These are phyloP conservation scores for Lytechinus variegatus DNA, from an alignment of 35 echinoderm and acorn worm genomes.

Conservation along the genomic window DNA sequence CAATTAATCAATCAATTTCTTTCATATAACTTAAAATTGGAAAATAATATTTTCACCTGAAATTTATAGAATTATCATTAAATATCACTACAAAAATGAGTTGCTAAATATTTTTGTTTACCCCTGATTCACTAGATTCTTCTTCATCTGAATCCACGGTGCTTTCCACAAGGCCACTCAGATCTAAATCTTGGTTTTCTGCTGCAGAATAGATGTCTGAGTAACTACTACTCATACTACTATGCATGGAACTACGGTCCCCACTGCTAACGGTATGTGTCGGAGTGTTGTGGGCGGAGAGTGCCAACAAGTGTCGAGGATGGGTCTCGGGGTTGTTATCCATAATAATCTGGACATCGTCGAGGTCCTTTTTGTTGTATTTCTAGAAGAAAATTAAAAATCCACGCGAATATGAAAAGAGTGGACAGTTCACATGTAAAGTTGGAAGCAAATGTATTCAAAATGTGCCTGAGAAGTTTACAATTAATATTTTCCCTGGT, in stretches of 20 bases:
- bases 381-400: constrained; percentile 38
- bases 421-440: neutral
- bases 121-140: constrained; percentile 96
- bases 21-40: too few species aligned
- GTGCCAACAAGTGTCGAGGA: constrained; percentile 34
- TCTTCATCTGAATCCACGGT: constrained; percentile 96
- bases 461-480: neutral
- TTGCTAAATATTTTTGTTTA: neutral
- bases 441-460: neutral
- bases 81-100: too few species aligned
- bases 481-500: too few species aligned
- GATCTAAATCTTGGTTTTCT: constrained; percentile 78
- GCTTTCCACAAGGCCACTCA: constrained; percentile 82
- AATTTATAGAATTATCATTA: too few species aligned
- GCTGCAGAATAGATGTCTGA: constrained; percentile 70
- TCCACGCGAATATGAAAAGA: neutral
- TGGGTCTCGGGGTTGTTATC: neutral
- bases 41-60: too few species aligned
- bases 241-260: constrained; percentile 87
- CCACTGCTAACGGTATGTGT: constrained; percentile 82
- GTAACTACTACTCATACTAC: constrained; percentile 92
- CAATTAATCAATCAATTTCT: too few species aligned
- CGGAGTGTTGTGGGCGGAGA: constrained; percentile 66
- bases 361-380: constrained; percentile 69
- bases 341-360: constrained; percentile 74